Base-by-base conservation (phyloP, 2,888 invertebrate genomes). In the Drosophila barbarae region DNA sequence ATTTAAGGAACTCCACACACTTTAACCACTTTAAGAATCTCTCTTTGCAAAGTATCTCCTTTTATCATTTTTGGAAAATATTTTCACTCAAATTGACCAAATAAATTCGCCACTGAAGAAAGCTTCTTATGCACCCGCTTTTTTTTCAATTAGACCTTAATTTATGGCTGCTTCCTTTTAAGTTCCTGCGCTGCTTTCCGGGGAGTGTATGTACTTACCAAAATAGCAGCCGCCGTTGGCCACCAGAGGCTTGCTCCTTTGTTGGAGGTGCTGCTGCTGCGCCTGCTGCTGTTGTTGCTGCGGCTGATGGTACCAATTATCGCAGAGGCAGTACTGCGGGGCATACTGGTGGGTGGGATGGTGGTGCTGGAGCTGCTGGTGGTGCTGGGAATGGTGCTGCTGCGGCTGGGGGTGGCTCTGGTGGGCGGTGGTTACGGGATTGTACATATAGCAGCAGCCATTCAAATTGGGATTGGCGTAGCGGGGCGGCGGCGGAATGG, bases 161-260 rank as follows among this genome's bases (percentile, higher is more conserved):
- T 60, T 60, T 60, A 60, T 60, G 61, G 59, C 42, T 26, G 26
- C 32, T 26, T 53, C 44, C 34, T 28, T 28, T 15, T 28, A n/a
- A 23, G 36, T 60, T 59, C 21, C 18, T 21, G 30, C 9, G 30
- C 46, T 21, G 46, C 46, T 32, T 46, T 60, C 23, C 36, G 32
- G n/a, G 26, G 26, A 60, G 59, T 46, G 59, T 70, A 76, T 10
- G 59, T 52, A 81, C 86, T 75, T 59, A 86, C 85, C 87, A 68
- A 80, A 84, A 59, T 86, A 86, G 65, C 85, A 86, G 67, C 86
- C 85, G 39, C 82, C 83, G 65, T 86, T 86, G 56, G 74, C 65
- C 51, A 80, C 32, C 44, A 74, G 68, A 50, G 79, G 72, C 61
- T 86, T 86, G 21, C 72, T 63, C 46, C 61, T 65, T 32, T 63